phyloP scores from a whole-genome alignment of 2,888 invertebrate species.

The Andrena hattorfiana region DNA sequence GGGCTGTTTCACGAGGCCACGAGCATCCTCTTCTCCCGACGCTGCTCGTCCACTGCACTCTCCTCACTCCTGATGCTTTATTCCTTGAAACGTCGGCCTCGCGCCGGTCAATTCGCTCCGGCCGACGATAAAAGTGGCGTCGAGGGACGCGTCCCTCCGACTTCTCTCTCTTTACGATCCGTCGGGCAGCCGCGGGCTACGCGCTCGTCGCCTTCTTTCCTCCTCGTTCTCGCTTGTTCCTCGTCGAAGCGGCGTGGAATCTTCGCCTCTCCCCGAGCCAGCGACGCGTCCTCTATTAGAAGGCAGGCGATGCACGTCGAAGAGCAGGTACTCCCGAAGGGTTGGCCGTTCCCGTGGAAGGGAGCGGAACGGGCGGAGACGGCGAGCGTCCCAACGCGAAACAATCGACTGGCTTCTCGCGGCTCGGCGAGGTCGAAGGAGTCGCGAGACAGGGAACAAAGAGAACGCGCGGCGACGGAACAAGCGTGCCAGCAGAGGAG shows the following conservation, averaged over 20 bases:
- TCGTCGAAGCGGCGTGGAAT: neutral
- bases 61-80: neutral
- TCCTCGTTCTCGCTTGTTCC: neutral
- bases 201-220: neutral
- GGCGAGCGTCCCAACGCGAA: neutral
- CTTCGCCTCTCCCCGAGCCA: neutral
- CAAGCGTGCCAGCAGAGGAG: neutral
- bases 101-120: neutral
- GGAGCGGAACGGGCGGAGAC: neutral
- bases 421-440: slow-evolving; percentile 57
- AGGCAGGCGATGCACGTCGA: no score
- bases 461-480: slow-evolving; percentile 3
- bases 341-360: neutral
- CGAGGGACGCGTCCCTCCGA: neutral
- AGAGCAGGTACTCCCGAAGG: no score
- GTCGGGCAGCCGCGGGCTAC: neutral
- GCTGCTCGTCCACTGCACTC: slow-evolving; percentile 26
- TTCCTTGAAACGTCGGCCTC: neutral
- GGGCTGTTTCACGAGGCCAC: slow-evolving; percentile 28
- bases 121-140: neutral
- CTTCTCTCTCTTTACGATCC: neutral
- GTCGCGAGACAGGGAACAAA: slow-evolving; percentile 40
- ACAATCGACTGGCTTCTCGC: slow-evolving; percentile 16
- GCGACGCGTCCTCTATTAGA: no score
- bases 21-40: slow-evolving; percentile 23